phyloP scores from a whole-genome alignment of 2,797 vertebrate genomes.

The Lerista edwardsae region DNA sequence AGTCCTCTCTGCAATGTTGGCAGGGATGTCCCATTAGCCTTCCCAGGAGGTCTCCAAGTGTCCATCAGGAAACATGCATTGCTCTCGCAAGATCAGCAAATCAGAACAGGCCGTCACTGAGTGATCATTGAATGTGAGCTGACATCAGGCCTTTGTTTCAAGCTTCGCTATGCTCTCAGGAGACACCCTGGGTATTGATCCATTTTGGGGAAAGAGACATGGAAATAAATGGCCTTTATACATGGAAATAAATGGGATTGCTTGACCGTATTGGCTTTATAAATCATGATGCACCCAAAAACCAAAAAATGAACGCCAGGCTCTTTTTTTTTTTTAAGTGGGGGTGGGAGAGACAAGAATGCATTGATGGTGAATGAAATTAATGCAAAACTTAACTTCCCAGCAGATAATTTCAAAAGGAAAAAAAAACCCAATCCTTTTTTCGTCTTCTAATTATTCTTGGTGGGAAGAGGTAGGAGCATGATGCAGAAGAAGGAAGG shows the following conservation, averaged over 20 bases:
- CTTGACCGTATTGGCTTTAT: slow-evolving; percentile 46
- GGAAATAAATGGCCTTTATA: slow-evolving; percentile 57
- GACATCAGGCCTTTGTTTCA: slow-evolving; percentile 41
- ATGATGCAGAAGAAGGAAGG: neutral
- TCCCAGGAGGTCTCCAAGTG: neutral
- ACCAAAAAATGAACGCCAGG: neutral
- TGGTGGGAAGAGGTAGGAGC: slow-evolving; percentile 18
- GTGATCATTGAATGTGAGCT: slow-evolving; percentile 66
- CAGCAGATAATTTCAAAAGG: neutral
- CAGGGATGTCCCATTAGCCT: slow-evolving; percentile 14
- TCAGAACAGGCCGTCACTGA: slow-evolving; percentile 42
- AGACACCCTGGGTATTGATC: slow-evolving; percentile 25
- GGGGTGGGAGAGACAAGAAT: neutral
- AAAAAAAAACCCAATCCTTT: neutral
- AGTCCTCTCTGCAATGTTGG: no score
- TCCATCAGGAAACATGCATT: slow-evolving; percentile 33
- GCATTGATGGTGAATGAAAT: slow-evolving; percentile 37
- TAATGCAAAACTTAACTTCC: slow-evolving; percentile 34
- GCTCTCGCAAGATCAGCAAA: slow-evolving; percentile 59
- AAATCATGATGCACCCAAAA: slow-evolving; percentile 44
- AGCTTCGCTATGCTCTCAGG: slow-evolving; percentile 28
- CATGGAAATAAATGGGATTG: slow-evolving; percentile 54
- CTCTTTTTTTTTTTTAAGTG: slow-evolving; percentile 35
- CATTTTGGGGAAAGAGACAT: slow-evolving; percentile 36
- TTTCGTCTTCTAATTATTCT: slow-evolving; percentile 10